Evolutionary conservation across 1,140 invertebrate genomes (phyloP).

Genomic region (Acromyrmex heyeri): DNA sequence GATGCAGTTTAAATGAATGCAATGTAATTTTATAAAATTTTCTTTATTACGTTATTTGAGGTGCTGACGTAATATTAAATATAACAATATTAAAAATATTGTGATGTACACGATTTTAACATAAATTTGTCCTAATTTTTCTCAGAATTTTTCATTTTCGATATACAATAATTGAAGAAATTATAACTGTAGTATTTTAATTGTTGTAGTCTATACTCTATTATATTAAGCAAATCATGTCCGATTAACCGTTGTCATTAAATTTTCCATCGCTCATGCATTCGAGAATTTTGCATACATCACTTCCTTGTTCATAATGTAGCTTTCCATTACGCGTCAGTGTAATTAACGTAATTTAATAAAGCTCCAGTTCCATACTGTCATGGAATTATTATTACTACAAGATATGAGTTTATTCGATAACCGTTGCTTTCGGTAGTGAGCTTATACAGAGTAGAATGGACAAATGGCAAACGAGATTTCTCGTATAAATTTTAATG

Average conservation of each 20-base stretch:
- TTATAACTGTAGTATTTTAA: neutral
- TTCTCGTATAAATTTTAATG: slow-evolving; percentile 29
- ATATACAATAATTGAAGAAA: neutral
- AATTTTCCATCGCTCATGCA: slow-evolving; percentile 14
- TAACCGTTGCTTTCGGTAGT: slow-evolving; percentile 14
- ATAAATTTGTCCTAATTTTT: neutral
- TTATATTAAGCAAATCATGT: slow-evolving; percentile 17
- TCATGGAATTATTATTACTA: slow-evolving; percentile 35
- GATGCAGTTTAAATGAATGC: neutral
- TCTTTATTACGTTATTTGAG: neutral
- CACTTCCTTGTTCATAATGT: slow-evolving; percentile 46
- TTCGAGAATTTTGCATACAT: slow-evolving; percentile 39
- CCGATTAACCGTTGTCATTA: slow-evolving; percentile 14
- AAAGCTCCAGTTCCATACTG: slow-evolving; percentile 6
- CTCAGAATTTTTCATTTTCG: neutral
- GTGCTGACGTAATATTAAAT: neutral
- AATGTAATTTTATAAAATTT: neutral
- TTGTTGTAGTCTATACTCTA: neutral
- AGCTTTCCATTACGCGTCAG: slow-evolving; percentile 40
- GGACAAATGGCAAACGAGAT: neutral
- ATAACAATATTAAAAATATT: neutral
- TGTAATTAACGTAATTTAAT: slow-evolving; percentile 54
- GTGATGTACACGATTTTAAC: neutral
- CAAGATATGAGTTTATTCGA: slow-evolving; percentile 35
- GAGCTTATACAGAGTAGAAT: neutral